Evolutionary conservation across 1,140 invertebrate species (phyloP).

Genomic region (Drosophila setifemur): DNA sequence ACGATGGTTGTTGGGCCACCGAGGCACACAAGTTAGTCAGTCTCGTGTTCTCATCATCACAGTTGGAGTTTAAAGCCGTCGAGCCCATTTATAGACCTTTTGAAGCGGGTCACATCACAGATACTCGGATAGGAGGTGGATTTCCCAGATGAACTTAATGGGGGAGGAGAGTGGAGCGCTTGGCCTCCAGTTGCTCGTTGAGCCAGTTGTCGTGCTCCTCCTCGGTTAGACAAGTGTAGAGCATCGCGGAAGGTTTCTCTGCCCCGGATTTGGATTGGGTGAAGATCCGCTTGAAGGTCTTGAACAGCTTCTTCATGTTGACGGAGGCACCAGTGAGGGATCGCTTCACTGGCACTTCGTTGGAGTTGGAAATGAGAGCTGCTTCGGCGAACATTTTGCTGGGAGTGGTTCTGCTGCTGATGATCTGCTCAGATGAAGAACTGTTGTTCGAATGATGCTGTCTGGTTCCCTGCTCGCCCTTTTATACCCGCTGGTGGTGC

Average conservation of each 20-base stretch:
- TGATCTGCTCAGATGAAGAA: slow-evolving; percentile 35
- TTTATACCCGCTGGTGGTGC: slow-evolving; percentile 48
- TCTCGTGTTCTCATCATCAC: slow-evolving; percentile 63
- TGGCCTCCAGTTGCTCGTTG: slow-evolving; percentile 61
- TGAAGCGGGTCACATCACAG: slow-evolving; percentile 56
- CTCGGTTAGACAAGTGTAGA: slow-evolving; percentile 36
- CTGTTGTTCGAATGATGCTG: slow-evolving; percentile 51
- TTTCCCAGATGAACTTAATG: slow-evolving; percentile 8
- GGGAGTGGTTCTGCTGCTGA: not conserved
- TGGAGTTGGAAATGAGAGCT: slow-evolving; percentile 11
- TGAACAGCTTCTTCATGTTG: slow-evolving; percentile 64
- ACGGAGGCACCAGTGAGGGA: slow-evolving; percentile 46
- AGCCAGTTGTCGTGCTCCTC: slow-evolving; percentile 73
- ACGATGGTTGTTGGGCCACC: slow-evolving; percentile 7
- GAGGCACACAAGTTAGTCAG: slow-evolving; percentile 35
- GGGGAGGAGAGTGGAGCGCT: slow-evolving; percentile 3
- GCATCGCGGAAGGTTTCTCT: not conserved
- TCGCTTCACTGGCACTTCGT: slow-evolving; percentile 27
- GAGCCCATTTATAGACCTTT: slow-evolving; percentile 37
- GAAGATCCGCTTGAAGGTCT: slow-evolving; percentile 53
- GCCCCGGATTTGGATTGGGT: slow-evolving; percentile 17
- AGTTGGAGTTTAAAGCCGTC: slow-evolving; percentile 56
- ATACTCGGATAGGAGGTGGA: slow-evolving; percentile 4
- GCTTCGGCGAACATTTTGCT: slow-evolving; percentile 49
- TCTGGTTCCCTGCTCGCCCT: not conserved